phyloP scores from a whole-genome alignment of 1,140 invertebrate species.

The Ptiloglossa arizonensis region DNA sequence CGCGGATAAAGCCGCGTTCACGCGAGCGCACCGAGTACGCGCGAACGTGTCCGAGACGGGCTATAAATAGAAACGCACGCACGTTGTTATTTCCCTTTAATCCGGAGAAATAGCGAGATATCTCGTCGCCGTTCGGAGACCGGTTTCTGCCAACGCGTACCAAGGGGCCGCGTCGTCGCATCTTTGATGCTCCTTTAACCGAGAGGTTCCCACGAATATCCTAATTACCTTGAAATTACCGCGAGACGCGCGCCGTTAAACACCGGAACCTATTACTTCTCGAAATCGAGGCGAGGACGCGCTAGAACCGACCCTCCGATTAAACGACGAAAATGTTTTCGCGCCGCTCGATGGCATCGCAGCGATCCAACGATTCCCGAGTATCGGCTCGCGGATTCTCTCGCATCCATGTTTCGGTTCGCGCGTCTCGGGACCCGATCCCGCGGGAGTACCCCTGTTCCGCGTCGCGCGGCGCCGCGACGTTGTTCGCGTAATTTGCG shows the following conservation, averaged over 20 bases:
- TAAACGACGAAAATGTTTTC: conserved; percentile 18
- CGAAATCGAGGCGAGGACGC: background rate
- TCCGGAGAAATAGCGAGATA: conserved; percentile 54
- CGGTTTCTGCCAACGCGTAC: conserved; percentile 48
- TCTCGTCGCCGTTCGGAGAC: conserved; percentile 33
- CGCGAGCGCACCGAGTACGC: background rate
- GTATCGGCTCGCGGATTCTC: no score
- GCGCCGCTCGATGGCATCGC: background rate
- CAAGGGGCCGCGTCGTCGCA: conserved; percentile 12
- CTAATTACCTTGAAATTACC: conserved; percentile 58
- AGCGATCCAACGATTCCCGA: no score
- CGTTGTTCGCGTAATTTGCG: conserved; percentile 4
- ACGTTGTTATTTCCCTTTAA: conserved; percentile 56
- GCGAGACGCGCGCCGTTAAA: conserved; percentile 40
- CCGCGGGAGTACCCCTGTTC: no score
- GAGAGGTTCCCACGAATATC: conserved; percentile 60
- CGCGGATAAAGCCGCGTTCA: conserved; percentile 29
- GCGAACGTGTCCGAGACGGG: conserved; percentile 11
- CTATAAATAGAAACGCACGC: conserved; percentile 56
- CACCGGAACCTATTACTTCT: conserved; percentile 35
- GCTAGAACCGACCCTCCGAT: conserved; percentile 18
- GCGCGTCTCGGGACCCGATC: no score
- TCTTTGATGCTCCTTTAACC: conserved; percentile 54
- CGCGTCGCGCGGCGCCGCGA: no score
- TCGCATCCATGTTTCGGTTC: no score